A percentile compares a stretch with the other conserved stretches of the same genome.
Conservation (phyloP, 2,797 vertebrate species). For the Enteromius viviparus region DNA sequence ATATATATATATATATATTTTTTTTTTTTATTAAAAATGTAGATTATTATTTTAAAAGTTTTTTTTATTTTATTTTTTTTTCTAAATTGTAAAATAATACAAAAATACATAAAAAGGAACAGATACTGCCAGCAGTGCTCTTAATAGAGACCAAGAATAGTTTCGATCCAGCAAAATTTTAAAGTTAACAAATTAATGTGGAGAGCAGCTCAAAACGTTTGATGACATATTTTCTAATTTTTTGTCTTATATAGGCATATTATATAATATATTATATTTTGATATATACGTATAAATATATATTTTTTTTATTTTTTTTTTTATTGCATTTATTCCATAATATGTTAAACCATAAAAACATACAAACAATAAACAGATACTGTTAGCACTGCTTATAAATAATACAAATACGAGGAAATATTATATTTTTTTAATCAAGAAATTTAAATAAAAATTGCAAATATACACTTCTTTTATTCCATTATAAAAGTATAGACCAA, state of each 20-base stretch:
- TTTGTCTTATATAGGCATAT: not conserved
- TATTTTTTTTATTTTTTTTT: not conserved
- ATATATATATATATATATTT: no score
- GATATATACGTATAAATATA: no score
- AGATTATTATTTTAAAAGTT: not conserved
- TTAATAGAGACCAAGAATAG: not conserved
- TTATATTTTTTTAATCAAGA: no score
- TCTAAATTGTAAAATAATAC: not conserved
- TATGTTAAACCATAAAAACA: not conserved
- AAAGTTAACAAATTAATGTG: not conserved
- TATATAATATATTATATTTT: not conserved
- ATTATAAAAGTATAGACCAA: not conserved
- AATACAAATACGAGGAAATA: no score
- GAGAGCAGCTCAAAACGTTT: not conserved
- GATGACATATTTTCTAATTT: not conserved
- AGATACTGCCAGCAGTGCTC: not conserved
- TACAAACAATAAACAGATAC: not conserved
- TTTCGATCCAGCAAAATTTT: not conserved
- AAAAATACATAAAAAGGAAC: not conserved
- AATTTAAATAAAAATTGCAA: no score
- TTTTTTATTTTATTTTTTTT: not conserved
- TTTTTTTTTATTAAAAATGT: not conserved
- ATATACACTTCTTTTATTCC: no score
- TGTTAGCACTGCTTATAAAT: no score
- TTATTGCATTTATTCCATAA: not conserved